A percentile compares a stretch with the other conserved stretches of the same genome.
These are phyloP conservation scores for Sicus ferrugineus DNA, from an alignment of 2,888 invertebrate genomes.

Conservation along the genomic window DNA sequence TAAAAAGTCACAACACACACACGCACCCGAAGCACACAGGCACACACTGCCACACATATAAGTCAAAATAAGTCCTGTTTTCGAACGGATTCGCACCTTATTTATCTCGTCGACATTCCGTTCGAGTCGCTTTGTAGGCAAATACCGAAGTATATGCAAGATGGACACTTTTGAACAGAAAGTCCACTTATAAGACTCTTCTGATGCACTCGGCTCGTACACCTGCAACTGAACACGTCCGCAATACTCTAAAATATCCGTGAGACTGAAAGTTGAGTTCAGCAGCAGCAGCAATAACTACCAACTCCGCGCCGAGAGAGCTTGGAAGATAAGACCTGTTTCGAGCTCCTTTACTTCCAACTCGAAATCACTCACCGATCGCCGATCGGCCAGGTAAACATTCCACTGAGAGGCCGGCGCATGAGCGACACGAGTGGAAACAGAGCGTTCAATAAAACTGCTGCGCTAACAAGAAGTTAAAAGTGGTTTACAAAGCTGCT, in stretches of 20 bases:
- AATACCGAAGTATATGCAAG: constrained; percentile 27
- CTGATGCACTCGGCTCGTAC: neutral
- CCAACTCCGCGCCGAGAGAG: too few species aligned
- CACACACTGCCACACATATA: constrained; percentile 22
- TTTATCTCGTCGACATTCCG: constrained; percentile 25
- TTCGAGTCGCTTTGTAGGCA: constrained; percentile 10
- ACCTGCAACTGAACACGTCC: neutral
- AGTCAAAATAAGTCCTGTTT: neutral
- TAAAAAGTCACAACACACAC: constrained; percentile 29
- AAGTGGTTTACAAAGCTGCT: too few species aligned
- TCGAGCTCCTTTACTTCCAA: too few species aligned
- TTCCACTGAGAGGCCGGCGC: too few species aligned
- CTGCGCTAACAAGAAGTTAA: too few species aligned
- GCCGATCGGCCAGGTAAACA: too few species aligned
- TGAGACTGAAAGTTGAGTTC: constrained; percentile 17
- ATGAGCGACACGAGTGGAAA: too few species aligned
- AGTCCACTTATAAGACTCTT: constrained; percentile 6
- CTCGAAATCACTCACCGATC: too few species aligned
- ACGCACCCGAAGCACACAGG: neutral
- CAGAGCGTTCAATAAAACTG: too few species aligned
- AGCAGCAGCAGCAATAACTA: neutral
- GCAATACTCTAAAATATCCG: neutral
- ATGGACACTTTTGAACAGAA: constrained; percentile 20
- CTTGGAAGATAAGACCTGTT: too few species aligned
- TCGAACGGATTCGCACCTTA: constrained; percentile 21